phyloP scores from a whole-genome alignment of 2,797 vertebrate species.

The Nyctalus aviator region DNA sequence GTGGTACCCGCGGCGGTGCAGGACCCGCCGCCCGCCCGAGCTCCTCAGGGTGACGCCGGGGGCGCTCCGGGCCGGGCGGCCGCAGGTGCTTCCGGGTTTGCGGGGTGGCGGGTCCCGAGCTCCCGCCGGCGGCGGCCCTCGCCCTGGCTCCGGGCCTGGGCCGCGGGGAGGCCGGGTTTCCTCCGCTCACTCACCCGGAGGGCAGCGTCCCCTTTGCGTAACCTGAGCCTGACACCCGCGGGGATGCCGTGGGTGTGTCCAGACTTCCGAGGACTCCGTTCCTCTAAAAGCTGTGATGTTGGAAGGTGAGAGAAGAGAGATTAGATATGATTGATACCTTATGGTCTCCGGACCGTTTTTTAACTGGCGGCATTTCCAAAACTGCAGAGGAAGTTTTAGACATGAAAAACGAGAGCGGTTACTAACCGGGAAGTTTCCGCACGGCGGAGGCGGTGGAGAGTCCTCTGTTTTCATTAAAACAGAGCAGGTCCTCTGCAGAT shows the following conservation, averaged over 20 bases:
- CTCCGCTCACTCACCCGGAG: not conserved
- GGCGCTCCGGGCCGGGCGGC: not conserved
- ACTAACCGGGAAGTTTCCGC: not conserved
- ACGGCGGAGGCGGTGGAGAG: not conserved
- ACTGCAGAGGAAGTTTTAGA: not conserved
- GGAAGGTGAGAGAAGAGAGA: not conserved
- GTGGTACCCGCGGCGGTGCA: slow-evolving; percentile 10
- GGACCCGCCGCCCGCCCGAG: rapidly evolving
- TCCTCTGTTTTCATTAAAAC: not conserved
- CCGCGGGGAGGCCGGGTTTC: not conserved
- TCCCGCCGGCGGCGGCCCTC: rapidly evolving
- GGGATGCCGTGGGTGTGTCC: slow-evolving; percentile 49
- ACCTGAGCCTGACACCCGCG: not conserved
- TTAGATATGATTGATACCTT: not conserved
- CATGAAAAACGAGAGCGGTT: not conserved
- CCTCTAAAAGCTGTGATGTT: slow-evolving; percentile 28
- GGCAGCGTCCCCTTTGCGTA: not conserved
- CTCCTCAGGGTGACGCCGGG: not conserved
- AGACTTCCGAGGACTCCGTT: not conserved
- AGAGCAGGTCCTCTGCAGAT: not conserved
- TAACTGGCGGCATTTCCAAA: not conserved
- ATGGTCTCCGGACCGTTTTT: not conserved
- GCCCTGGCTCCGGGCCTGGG: not conserved
- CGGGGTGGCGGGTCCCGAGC: not conserved
- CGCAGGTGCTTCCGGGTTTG: slow-evolving; percentile 34